phyloP scores from a whole-genome alignment of 1,140 invertebrate species.

The Gryon sp. region DNA sequence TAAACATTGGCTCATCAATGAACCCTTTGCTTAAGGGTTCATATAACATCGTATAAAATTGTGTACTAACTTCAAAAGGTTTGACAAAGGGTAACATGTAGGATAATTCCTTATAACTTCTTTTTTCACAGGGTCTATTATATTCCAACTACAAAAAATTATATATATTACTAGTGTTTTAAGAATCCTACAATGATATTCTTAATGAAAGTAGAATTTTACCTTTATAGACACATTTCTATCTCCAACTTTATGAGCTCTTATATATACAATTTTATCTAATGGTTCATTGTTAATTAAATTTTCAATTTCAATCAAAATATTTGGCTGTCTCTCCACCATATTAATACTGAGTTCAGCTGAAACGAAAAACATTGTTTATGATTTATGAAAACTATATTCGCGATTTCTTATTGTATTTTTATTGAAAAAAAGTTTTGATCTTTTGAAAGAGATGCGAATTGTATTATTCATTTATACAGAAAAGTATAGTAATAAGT shows the following conservation, averaged over 20 bases:
- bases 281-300: constrained; percentile 68
- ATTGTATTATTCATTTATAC: constrained; percentile 13
- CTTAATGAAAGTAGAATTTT: too few relatives aligned
- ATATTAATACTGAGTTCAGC: constrained; percentile 80
- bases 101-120: constrained; percentile 81
- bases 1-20: constrained; percentile 84
- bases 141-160: constrained; percentile 74
- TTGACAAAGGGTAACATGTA: constrained; percentile 84
- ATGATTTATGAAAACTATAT: too few relatives aligned
- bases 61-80: constrained; percentile 85
- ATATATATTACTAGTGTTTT: too few relatives aligned
- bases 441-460: constrained; percentile 6
- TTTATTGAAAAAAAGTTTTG: too few relatives aligned
- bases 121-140: constrained; percentile 69
- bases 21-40: constrained; percentile 84
- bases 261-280: constrained; percentile 79
- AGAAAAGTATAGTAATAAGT: too few relatives aligned
- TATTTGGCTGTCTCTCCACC: constrained; percentile 75
- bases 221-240: constrained; percentile 81
- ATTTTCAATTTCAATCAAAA: constrained; percentile 73
- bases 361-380: too few relatives aligned
- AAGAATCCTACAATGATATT: too few relatives aligned
- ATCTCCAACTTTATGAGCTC: constrained; percentile 82
- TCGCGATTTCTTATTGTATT: too few relatives aligned
- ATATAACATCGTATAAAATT: constrained; percentile 84